Evolutionary conservation across 2,113 vertebrate species (phyloP).

Genomic region (Callorhinus ursinus): DNA sequence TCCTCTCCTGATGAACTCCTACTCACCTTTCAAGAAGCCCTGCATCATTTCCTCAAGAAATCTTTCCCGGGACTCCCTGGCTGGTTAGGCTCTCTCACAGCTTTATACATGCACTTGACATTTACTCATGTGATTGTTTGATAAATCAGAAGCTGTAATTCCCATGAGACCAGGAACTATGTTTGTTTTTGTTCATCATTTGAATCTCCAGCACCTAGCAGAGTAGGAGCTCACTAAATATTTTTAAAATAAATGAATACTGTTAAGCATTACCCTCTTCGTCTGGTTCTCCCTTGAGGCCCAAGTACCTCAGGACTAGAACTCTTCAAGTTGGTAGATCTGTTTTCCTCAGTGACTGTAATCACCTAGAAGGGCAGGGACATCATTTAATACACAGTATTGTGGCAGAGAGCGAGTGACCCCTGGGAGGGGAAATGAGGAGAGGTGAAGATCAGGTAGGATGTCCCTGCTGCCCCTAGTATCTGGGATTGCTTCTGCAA

Average conservation of each 20-base stretch:
- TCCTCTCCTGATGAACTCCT: neutral
- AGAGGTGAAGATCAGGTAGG: neutral
- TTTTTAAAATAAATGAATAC: neutral
- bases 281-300: neutral
- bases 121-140: neutral
- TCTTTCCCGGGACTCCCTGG: neutral
- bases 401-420: neutral
- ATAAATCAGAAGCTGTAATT: neutral
- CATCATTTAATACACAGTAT: neutral
- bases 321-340: neutral
- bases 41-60: neutral
- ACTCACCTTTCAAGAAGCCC: neutral
- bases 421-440: neutral
- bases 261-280: neutral
- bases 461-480: neutral
- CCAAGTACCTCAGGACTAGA: neutral
- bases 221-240: neutral
- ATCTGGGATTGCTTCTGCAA: neutral
- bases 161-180: neutral
- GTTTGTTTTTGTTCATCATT: conserved; percentile 30
- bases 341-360: neutral
- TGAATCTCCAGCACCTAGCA: neutral
- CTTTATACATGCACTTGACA: neutral
- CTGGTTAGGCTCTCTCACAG: neutral
- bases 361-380: neutral